Evolutionary conservation across 2,888 invertebrate genomes (phyloP).

Genomic region (Linhomoeus sp.): DNA sequence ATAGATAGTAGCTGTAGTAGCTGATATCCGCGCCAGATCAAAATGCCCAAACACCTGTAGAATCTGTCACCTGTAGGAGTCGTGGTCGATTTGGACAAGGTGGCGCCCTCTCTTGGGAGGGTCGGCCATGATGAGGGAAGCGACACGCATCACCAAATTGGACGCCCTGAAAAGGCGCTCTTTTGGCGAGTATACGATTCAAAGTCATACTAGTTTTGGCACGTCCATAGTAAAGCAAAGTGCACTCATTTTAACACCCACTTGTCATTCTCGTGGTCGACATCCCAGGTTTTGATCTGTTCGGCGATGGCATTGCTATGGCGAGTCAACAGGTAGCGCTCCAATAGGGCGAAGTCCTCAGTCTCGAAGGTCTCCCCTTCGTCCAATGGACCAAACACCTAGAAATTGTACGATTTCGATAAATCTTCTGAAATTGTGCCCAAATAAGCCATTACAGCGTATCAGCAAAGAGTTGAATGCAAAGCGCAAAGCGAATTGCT

Average conservation of each 20-base stretch:
- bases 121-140: constrained; percentile 27
- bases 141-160: constrained; percentile 30
- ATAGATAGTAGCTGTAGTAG: too few species aligned
- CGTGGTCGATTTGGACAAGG: constrained; percentile 14
- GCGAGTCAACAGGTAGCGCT: constrained; percentile 38
- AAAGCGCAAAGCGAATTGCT: too few species aligned
- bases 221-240: not conserved
- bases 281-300: constrained; percentile 19
- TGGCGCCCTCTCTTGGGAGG: constrained; percentile 17
- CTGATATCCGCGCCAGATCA: too few species aligned
- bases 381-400: constrained; percentile 54
- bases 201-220: too few species aligned
- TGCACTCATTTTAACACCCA: not conserved
- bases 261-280: constrained; percentile 14
- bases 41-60: too few species aligned
- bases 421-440: too few species aligned
- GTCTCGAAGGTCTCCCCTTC: constrained; percentile 51
- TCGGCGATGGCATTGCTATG: constrained; percentile 16
- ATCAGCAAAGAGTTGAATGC: too few species aligned
- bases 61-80: constrained; percentile 17
- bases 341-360: constrained; percentile 73
- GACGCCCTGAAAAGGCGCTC: constrained; percentile 21
- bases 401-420: too few species aligned
- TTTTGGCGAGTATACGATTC: too few species aligned
- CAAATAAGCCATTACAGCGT: too few species aligned